Evolutionary conservation across 2,888 invertebrate genomes (phyloP), one percentile per base, ranked within the genome.

Genomic region (Rhamnusium bicolor): DNA sequence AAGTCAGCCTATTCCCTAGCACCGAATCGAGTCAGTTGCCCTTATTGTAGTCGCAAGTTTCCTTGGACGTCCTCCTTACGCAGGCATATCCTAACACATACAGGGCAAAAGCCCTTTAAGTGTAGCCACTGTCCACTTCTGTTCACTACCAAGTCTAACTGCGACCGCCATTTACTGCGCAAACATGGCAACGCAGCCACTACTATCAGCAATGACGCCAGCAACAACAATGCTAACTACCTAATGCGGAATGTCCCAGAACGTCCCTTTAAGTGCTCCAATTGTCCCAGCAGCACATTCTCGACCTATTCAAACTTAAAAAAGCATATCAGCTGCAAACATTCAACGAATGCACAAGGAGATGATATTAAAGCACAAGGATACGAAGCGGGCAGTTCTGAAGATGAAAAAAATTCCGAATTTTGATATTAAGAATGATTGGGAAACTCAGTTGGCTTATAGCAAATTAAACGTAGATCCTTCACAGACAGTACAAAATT

Each of bases 141-240:
- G 0, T 98, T 98, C 87, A 98, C 98, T 40, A 98, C 98, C 0
- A 98, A 98, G 87, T 98, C 98, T 7, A 98, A 98, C 88, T 96
- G 98, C 87, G 98, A 98, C 85, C 94, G 98, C 10, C 98, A 98
- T 87, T 89, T 98, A 72, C 89, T 96, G 66, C 91, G 98, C 46
- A 98, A 98, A 84, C 98, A 98, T 85, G 94, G 94, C 74, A 91
- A 91, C 75, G 88, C 80, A 72, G 88, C 82, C 78, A 89, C 85
- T 46, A 89, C 87, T 32, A 85, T 88, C 56, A 80, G 83, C 71
- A 86, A 85, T 74, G 84, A 86, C 24, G 75, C 81, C 14, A 69
- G 77, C 6, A 80, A 80, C 65, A 84, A 81, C 62, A 78, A 81
- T 2, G 89, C 90, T 70, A 88, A 89, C 76, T 89, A 88, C 77